Conservation (phyloP, 2,797 vertebrate species). For the Pseudochirops corinnae region DNA sequence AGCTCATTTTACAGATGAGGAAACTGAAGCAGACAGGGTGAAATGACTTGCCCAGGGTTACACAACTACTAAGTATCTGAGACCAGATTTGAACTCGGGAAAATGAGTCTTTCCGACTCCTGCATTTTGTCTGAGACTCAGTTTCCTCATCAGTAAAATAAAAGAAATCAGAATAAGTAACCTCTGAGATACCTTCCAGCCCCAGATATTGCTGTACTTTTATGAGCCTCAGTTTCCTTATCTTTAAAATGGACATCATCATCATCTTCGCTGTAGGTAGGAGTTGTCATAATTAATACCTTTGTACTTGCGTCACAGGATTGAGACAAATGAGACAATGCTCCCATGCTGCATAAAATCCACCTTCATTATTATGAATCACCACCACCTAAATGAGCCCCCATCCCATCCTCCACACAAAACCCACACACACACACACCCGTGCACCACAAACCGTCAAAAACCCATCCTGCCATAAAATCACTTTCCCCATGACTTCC, state of each 20-base stretch:
- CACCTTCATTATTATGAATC: neutral
- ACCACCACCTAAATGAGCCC: neutral
- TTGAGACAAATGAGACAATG: neutral
- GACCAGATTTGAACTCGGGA: neutral
- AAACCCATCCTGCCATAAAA: constrained; percentile 74
- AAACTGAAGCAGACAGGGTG: neutral
- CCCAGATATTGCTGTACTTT: neutral
- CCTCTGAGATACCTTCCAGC: neutral
- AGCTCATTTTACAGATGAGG: neutral
- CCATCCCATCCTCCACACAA: neutral
- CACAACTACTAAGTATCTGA: neutral
- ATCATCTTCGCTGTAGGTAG: neutral
- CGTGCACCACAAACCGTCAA: constrained; percentile 60
- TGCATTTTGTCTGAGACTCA: neutral
- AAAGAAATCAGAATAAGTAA: neutral
- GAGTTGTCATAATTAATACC: too few species aligned
- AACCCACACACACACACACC: too few species aligned
- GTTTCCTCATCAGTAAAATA: neutral
- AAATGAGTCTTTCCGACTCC: neutral
- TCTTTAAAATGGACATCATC: neutral
- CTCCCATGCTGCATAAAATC: neutral
- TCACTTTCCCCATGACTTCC: constrained; percentile 78
- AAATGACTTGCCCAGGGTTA: neutral
- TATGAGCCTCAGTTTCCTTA: neutral
- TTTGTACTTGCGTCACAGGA: neutral